phyloP scores from a whole-genome alignment of 2,888 invertebrate species.

The Pyrrhosoma nymphula region DNA sequence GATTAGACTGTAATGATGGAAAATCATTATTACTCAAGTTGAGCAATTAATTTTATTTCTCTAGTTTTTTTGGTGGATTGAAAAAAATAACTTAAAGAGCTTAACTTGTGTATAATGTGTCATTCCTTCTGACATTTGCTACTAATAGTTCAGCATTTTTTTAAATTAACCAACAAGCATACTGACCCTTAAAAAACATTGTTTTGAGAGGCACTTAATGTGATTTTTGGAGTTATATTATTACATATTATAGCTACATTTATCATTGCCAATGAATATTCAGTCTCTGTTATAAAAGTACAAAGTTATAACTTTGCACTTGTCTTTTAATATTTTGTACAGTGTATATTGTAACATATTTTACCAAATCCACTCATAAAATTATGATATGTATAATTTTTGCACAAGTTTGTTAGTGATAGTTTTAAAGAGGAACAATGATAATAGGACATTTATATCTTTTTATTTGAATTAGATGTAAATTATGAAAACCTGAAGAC shows the following conservation, averaged over 20 bases:
- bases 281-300: slow-evolving; percentile 57
- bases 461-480: slow-evolving; percentile 52
- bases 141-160: slow-evolving; percentile 53
- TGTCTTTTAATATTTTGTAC: slow-evolving; percentile 65
- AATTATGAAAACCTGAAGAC: slow-evolving; percentile 57
- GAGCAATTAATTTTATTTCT: neutral
- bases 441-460: slow-evolving; percentile 37
- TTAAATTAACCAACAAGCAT: slow-evolving; percentile 1
- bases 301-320: slow-evolving; percentile 52
- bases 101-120: slow-evolving; percentile 47
- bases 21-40: slow-evolving; percentile 43
- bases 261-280: slow-evolving; percentile 57
- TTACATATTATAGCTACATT: slow-evolving; percentile 56
- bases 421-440: slow-evolving; percentile 19
- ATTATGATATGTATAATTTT: slow-evolving; percentile 51
- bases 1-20: neutral
- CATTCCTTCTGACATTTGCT: slow-evolving; percentile 52
- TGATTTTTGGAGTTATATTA: slow-evolving; percentile 50
- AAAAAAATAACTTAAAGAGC: neutral
- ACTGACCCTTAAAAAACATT: slow-evolving; percentile 25
- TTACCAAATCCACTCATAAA: slow-evolving; percentile 46
- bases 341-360: slow-evolving; percentile 66
- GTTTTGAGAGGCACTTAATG: slow-evolving; percentile 53
- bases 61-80: neutral
- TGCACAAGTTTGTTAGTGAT: slow-evolving; percentile 62